Percentiles rank a stretch among this genome's conserved stretches.
Conservation (phyloP, 2,113 vertebrate species). For the Perca schrenkii region DNA sequence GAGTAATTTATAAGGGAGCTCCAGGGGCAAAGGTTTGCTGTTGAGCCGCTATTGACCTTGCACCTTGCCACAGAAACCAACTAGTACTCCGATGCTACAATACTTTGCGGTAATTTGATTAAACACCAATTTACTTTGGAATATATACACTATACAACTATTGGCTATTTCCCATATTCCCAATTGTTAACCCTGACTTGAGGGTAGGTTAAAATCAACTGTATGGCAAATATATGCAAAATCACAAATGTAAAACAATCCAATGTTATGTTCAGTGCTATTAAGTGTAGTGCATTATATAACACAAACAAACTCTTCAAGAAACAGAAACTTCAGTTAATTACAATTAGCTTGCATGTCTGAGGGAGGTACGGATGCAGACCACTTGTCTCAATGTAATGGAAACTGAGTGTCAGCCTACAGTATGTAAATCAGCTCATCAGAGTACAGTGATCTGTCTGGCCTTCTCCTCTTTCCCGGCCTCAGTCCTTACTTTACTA, state of each 20-base stretch:
- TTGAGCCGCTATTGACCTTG: background rate
- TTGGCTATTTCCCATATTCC: background rate
- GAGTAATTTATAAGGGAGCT: background rate
- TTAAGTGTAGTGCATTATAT: background rate
- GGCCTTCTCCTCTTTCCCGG: slow-evolving; percentile 70
- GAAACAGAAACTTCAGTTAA: background rate
- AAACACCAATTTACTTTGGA: background rate
- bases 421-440: slow-evolving; percentile 66
- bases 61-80: background rate
- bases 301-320: background rate
- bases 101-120: slow-evolving; percentile 7
- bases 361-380: slow-evolving; percentile 14
- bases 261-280: background rate
- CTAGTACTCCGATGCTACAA: background rate
- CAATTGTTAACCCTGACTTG: background rate
- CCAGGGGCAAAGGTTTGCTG: background rate
- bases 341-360: slow-evolving; percentile 24
- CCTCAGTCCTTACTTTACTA: slow-evolving; percentile 47
- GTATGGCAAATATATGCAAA: background rate
- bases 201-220: background rate
- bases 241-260: background rate
- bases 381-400: slow-evolving; percentile 48
- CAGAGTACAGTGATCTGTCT: slow-evolving; percentile 62
- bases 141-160: background rate
- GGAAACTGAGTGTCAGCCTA: slow-evolving; percentile 69